Evolutionary conservation across 2,113 vertebrate genomes (phyloP).

Genomic region (Coracopsis vasa): DNA sequence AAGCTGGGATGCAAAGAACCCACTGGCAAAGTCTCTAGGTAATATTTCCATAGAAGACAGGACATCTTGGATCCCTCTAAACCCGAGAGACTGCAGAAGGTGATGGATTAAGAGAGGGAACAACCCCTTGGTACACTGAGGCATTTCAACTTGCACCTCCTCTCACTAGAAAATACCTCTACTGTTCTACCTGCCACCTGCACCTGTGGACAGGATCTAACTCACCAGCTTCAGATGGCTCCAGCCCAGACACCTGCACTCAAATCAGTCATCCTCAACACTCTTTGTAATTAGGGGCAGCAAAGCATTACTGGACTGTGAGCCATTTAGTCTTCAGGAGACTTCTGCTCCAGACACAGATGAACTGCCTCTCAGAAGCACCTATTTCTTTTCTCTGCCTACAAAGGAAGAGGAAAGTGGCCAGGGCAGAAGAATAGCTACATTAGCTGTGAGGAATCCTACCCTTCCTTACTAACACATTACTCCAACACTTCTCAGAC

Average conservation of each 20-base stretch:
- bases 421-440: neutral
- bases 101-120: neutral
- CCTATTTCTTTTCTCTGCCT: neutral
- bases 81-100: neutral
- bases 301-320: neutral
- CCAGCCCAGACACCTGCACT: neutral
- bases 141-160: neutral
- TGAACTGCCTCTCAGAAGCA: neutral
- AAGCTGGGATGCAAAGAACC: neutral
- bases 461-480: neutral
- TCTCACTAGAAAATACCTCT: neutral
- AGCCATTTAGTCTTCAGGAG: neutral
- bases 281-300: neutral
- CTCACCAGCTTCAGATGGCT: neutral
- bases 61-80: neutral
- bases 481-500: neutral
- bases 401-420: neutral
- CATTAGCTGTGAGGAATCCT: neutral
- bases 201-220: neutral
- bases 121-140: neutral
- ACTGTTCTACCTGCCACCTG: neutral
- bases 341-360: neutral
- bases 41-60: neutral
- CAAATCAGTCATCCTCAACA: neutral
- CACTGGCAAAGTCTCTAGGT: neutral